These are phyloP conservation scores for Chroicocephalus ridibundus DNA, from an alignment of 2,113 vertebrate genomes.

Conservation along the genomic window DNA sequence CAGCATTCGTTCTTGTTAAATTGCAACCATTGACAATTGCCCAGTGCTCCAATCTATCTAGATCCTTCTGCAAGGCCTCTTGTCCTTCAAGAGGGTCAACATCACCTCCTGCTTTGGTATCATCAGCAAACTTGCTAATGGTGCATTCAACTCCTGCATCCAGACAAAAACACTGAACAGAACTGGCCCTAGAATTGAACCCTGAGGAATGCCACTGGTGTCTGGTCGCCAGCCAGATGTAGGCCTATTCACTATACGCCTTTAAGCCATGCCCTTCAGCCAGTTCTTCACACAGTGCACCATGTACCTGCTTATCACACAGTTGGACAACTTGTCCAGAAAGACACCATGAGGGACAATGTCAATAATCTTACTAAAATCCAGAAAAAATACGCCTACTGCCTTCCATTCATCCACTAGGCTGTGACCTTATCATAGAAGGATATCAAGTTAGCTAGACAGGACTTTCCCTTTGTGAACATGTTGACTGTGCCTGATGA, in stretches of 20 bases:
- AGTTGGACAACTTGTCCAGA: neutral
- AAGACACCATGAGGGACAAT: neutral
- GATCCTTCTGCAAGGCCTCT: neutral
- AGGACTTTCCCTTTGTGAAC: neutral
- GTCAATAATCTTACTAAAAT: neutral
- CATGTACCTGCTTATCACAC: neutral
- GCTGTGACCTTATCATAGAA: neutral
- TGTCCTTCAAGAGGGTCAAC: neutral
- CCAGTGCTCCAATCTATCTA: neutral
- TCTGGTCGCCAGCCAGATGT: fast-evolving
- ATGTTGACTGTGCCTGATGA: neutral
- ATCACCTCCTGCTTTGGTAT: neutral
- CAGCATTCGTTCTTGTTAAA: neutral
- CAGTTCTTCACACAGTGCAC: neutral
- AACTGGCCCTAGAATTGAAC: neutral
- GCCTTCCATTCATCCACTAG: neutral
- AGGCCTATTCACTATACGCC: neutral
- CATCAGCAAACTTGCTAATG: neutral
- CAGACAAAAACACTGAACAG: neutral
- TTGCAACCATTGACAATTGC: neutral
- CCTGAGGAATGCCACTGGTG: neutral
- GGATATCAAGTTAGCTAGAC: neutral
- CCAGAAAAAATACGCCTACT: neutral
- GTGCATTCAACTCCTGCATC: neutral
- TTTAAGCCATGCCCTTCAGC: neutral